phyloP scores from a whole-genome alignment of 2,888 invertebrate genomes.

The Epinotia brunnichana region DNA sequence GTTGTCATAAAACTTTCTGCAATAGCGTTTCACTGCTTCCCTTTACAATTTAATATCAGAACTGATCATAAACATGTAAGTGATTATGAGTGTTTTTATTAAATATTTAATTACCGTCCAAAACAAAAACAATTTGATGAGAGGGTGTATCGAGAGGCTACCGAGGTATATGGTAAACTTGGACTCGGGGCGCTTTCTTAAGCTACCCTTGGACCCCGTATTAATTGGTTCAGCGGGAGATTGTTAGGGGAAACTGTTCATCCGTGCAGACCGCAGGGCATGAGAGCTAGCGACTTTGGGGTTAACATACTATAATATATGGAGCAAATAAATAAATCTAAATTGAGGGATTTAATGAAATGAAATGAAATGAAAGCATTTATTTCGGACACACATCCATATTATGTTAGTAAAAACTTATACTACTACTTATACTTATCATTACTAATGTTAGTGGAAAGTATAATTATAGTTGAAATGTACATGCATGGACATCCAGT shows the following conservation, averaged over 20 bases:
- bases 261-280: slow-evolving; percentile 45
- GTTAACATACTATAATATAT: background rate
- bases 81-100: slow-evolving; percentile 15
- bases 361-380: no score
- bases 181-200: slow-evolving; percentile 53
- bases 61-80: background rate
- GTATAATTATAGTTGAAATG: no score
- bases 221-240: slow-evolving; percentile 63
- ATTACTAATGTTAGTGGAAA: no score
- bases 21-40: background rate
- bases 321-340: background rate
- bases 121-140: slow-evolving; percentile 39
- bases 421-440: no score
- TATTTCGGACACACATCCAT: no score
- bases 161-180: slow-evolving; percentile 47
- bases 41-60: background rate
- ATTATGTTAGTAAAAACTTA: no score
- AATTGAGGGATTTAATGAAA: no score
- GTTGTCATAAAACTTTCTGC: no score
- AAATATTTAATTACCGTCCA: slow-evolving; percentile 40
- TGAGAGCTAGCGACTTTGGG: slow-evolving; percentile 23
- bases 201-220: slow-evolving; percentile 55
- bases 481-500: no score
- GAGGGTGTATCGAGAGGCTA: slow-evolving; percentile 25
- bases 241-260: slow-evolving; percentile 50